Conservation (phyloP, 35 echinoderm and acorn worm genomes). For the Diadema setosum region DNA sequence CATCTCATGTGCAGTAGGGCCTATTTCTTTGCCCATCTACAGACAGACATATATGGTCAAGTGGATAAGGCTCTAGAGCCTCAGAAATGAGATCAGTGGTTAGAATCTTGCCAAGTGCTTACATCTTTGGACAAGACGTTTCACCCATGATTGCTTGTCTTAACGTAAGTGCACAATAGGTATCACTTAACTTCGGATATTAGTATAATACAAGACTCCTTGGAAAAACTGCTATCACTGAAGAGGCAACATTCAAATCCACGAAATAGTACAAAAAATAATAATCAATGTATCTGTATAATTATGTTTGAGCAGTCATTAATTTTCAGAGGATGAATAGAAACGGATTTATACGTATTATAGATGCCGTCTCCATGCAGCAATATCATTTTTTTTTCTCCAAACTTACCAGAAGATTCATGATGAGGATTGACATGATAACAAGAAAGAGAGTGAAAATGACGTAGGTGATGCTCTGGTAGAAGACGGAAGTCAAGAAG, state of each 20-base stretch:
- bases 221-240: not conserved
- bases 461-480: slow-evolving; percentile 22
- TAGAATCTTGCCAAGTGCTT: no score
- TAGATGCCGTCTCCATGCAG: not conserved
- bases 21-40: no score
- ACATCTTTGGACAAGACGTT: no score
- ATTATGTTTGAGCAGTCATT: not conserved
- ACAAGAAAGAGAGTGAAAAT: slow-evolving; percentile 26
- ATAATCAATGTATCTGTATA: not conserved
- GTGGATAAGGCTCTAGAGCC: no score
- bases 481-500: slow-evolving; percentile 15
- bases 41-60: no score
- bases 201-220: not conserved
- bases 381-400: not conserved
- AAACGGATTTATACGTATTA: not conserved
- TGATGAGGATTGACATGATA: slow-evolving; percentile 66
- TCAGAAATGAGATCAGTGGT: no score
- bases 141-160: no score
- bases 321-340: not conserved
- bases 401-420: slow-evolving; percentile 44
- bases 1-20: no score
- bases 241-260: not conserved
- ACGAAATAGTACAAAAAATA: not conserved
- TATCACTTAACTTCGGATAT: no score
- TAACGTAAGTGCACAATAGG: no score